Conservation (phyloP, 2,888 invertebrate genomes). For the Macaria liturata region DNA sequence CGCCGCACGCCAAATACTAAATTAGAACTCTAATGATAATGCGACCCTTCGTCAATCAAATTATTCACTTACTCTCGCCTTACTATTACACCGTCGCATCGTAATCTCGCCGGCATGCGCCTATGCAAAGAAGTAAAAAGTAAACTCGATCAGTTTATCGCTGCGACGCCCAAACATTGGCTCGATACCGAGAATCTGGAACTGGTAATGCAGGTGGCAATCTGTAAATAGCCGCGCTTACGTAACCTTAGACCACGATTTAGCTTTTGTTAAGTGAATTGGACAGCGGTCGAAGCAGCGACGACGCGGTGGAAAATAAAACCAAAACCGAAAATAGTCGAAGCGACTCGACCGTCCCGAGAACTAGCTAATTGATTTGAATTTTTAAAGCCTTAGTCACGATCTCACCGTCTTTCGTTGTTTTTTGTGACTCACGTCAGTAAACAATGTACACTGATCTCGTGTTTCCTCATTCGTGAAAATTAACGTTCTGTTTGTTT, state of each 20-base stretch:
- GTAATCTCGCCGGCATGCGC: background rate
- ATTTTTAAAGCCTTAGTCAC: constrained; percentile 78
- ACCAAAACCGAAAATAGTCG: constrained; percentile 46
- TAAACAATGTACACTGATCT: constrained; percentile 51
- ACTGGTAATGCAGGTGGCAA: constrained; percentile 37
- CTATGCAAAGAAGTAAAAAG: constrained; percentile 5
- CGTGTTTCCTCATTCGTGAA: constrained; percentile 56
- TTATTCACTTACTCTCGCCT: too few relatives aligned
- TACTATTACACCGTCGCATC: too few relatives aligned
- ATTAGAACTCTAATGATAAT: constrained; percentile 54
- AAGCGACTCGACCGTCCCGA: constrained; percentile 33
- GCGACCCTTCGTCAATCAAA: background rate
- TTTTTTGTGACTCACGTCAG: constrained; percentile 67
- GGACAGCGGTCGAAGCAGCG: constrained; percentile 28
- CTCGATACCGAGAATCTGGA: constrained; percentile 33
- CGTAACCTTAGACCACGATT: constrained; percentile 39
- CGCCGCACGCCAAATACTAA: constrained; percentile 56
- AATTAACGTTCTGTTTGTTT: constrained; percentile 39
- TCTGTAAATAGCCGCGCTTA: constrained; percentile 37
- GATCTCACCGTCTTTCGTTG: constrained; percentile 54
- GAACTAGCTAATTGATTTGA: constrained; percentile 67
- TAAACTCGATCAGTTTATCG: constrained; percentile 34
- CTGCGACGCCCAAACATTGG: constrained; percentile 27
- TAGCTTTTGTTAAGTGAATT: constrained; percentile 37
- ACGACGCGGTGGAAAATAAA: constrained; percentile 43